These are phyloP conservation scores for Onthophagus taurus DNA, from an alignment of 1,140 invertebrate species.

Conservation along the genomic window DNA sequence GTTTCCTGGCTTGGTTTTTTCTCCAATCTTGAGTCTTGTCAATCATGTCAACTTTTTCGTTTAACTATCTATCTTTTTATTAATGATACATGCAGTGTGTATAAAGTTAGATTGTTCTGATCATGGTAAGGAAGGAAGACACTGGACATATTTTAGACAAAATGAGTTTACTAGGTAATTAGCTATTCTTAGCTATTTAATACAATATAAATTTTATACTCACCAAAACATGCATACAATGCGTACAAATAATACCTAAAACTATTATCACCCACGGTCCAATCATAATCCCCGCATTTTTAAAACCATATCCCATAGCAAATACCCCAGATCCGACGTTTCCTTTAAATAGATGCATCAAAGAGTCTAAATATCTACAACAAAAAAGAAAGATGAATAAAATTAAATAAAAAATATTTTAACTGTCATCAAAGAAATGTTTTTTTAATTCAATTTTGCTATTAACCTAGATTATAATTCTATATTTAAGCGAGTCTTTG, in stretches of 20 bases:
- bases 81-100: too few relatives aligned
- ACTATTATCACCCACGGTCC: conserved; percentile 53
- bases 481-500: too few relatives aligned
- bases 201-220: conserved; percentile 26
- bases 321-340: conserved; percentile 68
- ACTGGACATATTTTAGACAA: too few relatives aligned
- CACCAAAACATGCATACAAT: conserved; percentile 64
- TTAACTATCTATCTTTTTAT: too few relatives aligned
- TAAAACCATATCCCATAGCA: conserved; percentile 68
- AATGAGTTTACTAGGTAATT: too few relatives aligned
- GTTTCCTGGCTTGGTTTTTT: too few relatives aligned
- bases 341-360: conserved; percentile 65
- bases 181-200: too few relatives aligned
- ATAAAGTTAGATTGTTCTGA: too few relatives aligned
- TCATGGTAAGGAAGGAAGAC: too few relatives aligned
- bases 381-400: conserved; percentile 3
- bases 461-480: conserved; percentile 15
- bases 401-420: conserved; percentile 3
- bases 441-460: conserved; percentile 1
- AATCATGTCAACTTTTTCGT: too few relatives aligned
- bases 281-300: conserved; percentile 59
- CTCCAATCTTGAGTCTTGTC: too few relatives aligned
- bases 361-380: conserved; percentile 57
- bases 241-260: conserved; percentile 60
- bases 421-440: neutral